Conservation (phyloP, 2,797 vertebrate species). For the Phaenicophaeus curvirostris region DNA sequence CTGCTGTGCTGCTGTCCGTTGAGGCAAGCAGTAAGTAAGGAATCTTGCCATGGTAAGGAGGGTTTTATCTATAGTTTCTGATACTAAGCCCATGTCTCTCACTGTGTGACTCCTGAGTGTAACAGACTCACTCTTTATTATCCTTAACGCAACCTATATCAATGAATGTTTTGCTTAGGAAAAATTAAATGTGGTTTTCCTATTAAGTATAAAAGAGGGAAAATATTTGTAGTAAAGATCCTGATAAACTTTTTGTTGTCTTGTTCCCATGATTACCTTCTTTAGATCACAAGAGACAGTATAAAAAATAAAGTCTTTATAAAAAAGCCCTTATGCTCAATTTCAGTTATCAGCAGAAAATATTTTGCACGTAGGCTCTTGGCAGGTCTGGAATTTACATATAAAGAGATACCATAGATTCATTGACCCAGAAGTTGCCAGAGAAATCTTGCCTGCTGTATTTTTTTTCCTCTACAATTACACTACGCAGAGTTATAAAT, state of each 20-base stretch:
- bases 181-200: background rate
- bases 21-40: background rate
- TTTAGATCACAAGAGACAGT: background rate
- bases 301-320: background rate
- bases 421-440: background rate
- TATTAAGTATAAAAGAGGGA: background rate
- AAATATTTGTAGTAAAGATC: constrained; percentile 35
- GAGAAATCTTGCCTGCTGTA: background rate
- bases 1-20: background rate
- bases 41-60: background rate
- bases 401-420: background rate
- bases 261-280: background rate
- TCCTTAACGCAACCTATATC: background rate
- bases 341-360: background rate
- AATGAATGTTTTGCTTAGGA: background rate
- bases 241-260: background rate
- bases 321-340: fast-evolving
- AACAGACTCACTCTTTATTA: background rate
- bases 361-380: background rate
- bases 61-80: background rate
- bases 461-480: background rate
- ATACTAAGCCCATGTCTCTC: background rate
- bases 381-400: background rate
- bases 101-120: background rate
- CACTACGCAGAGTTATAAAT: background rate